Base-by-base conservation (phyloP, 1,140 invertebrate species). In the Muscidifurax raptorellus region DNA sequence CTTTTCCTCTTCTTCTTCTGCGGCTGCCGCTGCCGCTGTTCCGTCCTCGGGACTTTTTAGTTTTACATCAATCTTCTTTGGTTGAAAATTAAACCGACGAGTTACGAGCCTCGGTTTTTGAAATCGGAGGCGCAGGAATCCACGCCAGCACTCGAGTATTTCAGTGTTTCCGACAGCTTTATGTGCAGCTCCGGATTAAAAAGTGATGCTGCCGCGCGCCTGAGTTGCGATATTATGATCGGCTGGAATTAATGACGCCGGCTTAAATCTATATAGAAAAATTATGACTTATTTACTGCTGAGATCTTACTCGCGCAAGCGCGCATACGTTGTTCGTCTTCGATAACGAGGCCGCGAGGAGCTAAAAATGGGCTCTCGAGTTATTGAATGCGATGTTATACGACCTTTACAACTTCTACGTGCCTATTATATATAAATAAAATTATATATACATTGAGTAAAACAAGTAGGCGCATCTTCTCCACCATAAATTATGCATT, bases 201-300 rank as follows among this genome's bases (percentile, higher is more conserved):
- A 76, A 85, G 52, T 27, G 77, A 47, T 27, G 22, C n/a, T n/a
- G n/a, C n/a, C n/a, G n/a, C 4, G 1, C n/a, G 76, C 6, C 2
- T 59, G 44, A 79, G 47, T 47, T 67, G 67, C 78, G 78, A 84
- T 74, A 80, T 80, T 75, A 80, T 76, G 76, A 84, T 80, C 67
- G 76, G 66, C 15, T n/a, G 0, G n/a, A 22, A 69, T 69, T 15
- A 22, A 40, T 66, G 27, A 6, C 15, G 25, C 1, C 28, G 25
- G 22, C 30, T 1, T 69, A 59, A 59, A 66, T 72, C 32, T 18
- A 64, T 18, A 64, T 12, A 40, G 36, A 3, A 28, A 75, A 64
- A 74, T 75, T 75, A 40, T 79, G 27, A 59, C 66, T 67, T 64
- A 71, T 59, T 79, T 67, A 64, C n/a, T 36, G 22, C 22, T 52